phyloP scores from a whole-genome alignment of 2,797 vertebrate genomes.

The Cyclura pinguis region DNA sequence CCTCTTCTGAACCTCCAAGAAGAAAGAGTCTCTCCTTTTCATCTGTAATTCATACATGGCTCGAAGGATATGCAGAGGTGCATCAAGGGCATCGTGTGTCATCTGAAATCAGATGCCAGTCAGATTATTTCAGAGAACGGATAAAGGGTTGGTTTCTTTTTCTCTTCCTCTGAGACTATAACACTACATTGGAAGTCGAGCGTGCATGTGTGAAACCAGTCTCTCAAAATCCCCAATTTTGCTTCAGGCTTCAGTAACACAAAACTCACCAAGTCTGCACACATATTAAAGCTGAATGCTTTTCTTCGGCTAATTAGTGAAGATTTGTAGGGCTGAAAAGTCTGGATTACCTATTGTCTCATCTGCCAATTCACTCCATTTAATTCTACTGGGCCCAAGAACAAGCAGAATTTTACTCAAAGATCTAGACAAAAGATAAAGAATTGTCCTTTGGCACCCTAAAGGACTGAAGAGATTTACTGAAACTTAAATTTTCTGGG shows the following conservation, averaged over 20 bases:
- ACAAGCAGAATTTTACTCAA: too few relatives aligned
- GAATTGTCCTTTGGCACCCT: neutral
- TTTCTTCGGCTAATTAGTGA: neutral
- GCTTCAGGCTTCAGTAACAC: neutral
- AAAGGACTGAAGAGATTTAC: neutral
- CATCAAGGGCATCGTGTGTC: constrained; percentile 95
- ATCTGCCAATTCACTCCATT: too few relatives aligned
- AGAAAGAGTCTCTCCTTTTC: constrained; percentile 96
- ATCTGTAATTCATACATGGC: constrained; percentile 97
- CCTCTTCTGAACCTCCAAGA: constrained; percentile 96
- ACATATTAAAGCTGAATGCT: too few relatives aligned
- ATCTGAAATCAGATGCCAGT: constrained; percentile 80
- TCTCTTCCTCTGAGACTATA: neutral
- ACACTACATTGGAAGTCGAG: too few relatives aligned
- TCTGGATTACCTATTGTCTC: too few relatives aligned
- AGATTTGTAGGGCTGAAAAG: neutral
- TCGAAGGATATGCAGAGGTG: constrained; percentile 93
- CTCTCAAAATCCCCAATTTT: neutral
- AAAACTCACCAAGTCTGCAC: too few relatives aligned
- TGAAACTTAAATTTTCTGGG: neutral
- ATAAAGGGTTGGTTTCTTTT: too few relatives aligned
- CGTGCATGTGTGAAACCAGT: too few relatives aligned
- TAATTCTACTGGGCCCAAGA: too few relatives aligned
- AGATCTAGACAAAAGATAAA: too few relatives aligned
- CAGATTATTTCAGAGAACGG: neutral